Base-by-base conservation (phyloP, 2,797 vertebrate species). In the Bovichtus diacanthus region DNA sequence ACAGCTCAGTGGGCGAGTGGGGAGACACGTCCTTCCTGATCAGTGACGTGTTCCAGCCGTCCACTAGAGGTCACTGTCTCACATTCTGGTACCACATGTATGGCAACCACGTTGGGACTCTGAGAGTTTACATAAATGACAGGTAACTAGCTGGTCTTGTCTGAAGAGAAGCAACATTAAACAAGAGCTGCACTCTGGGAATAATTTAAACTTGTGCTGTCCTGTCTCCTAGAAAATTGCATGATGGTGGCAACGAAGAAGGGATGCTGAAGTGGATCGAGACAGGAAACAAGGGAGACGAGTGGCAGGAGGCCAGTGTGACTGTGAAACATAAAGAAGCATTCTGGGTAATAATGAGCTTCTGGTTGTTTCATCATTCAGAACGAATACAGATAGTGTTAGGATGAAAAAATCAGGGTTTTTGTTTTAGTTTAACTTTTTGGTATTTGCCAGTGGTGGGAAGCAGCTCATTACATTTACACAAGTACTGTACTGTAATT, bases 51-150 rank as follows among this genome's bases (percentile, higher is more conserved):
- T 78, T 93, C 47, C 83, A 89, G 34, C 84, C 91, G 9, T 70
- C 88, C 89, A 84, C 64, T 29, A 86, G 67, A 71, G 92, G 91
- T 27, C 88, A 93, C 87, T 95, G 95, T 86, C 86, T 95, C 29
- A 88, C 44, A 19, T 96, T 95, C 86, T 96, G 95, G 95, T 95
- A 94, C 82, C 92, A 95, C 69, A 95, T 95, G 88, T 80, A 81
- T 50, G 93, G 93, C 11, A 23, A 68, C 60, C n/a, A 93, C 2
- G 74, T 91, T 2, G 95, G 94, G 58, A 93, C 89, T 6, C 93
- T 95, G 6, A 91, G 39, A 44, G 80, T 95, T 70, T 91, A 83
- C 43, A 44, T 88, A 7, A 94, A 94, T 71, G 88, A 94, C 91
- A 94, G 95, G 95, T 95, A 87, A 71, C 36, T 7, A 16, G 12